Base-by-base conservation (phyloP, 2,888 invertebrate genomes). In the Platynereis dumerilii region DNA sequence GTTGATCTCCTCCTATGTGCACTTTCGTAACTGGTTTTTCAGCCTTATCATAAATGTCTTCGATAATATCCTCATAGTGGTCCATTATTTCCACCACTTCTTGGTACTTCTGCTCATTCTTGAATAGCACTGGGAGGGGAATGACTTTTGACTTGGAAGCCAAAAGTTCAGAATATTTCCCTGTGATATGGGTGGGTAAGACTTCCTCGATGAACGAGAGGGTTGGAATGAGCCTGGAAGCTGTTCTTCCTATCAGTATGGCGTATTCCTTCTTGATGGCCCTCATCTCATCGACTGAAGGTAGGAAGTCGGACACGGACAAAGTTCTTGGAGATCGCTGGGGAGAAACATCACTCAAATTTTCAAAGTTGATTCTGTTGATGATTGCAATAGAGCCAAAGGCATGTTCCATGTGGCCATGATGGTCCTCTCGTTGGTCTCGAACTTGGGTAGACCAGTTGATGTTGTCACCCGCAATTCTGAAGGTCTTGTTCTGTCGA, bases 1-100 rank as follows among this genome's bases (percentile, higher is more conserved):
- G 42, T 44, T 69, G 67, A 12, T 71, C 71, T 2, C 71, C 69
- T n/a, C 71, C 71, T 15, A 71, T 60, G 24, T 71, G 71, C 5
- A 71, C 24, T 24, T 45, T 58, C 5, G 34, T 34, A 7, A 7
- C 34, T 15, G 29, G 53, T 17, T 27, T 22, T 1, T 27, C n/a
- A 28, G 57, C 65, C 12, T 56, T 34, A 1, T 27, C 24, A 48
- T 44, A 57, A 1, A 64, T 56, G 1, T 67, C 45, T 12, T 20
- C 20, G 5, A 71, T 22, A 22, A 61, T 7, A 2, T 63, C 24
- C 64, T 70, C 67, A 57, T 71, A 72, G 17, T 28, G 54, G 12
- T 34, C 34, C 48, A 71, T n/a, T 12, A 72, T 69, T 10, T 69
- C 58, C 10, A 68, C 65, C 2, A 67, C 69, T 55, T 72, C 71